phyloP scores from a whole-genome alignment of 2,888 invertebrate species.

The Ophioninae sp. region DNA sequence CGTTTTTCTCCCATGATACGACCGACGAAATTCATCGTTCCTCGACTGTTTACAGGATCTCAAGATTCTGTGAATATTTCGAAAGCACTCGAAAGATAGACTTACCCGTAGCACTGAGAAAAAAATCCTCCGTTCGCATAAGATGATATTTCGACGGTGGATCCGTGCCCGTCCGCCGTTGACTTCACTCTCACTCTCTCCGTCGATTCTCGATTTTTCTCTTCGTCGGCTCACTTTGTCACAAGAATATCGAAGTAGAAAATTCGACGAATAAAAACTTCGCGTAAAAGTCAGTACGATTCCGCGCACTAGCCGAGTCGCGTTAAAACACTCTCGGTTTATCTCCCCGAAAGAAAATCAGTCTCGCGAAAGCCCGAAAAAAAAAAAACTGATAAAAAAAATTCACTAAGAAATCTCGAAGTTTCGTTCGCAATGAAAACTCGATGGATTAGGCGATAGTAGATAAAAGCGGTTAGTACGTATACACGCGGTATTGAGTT shows the following conservation, averaged over 20 bases:
- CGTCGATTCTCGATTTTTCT: background rate
- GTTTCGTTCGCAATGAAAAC: background rate
- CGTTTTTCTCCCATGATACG: conserved; percentile 6
- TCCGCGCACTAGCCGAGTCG: too few species aligned
- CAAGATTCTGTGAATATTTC: background rate
- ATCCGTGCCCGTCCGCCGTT: background rate
- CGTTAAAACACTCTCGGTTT: too few species aligned
- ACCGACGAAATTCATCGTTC: background rate
- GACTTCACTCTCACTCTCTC: conserved; percentile 18
- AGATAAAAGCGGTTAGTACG: background rate
- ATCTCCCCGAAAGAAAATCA: too few species aligned
- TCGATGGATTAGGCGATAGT: conserved; percentile 23
- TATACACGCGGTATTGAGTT: conserved; percentile 1
- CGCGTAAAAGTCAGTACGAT: too few species aligned
- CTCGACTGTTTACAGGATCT: background rate
- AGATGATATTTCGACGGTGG: background rate
- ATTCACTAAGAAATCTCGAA: conserved; percentile 25
- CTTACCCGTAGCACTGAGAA: conserved; percentile 26
- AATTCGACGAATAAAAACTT: too few species aligned
- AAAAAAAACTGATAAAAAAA: conserved; percentile 33
- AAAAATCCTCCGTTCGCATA: conserved; percentile 27
- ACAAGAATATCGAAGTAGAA: too few species aligned
- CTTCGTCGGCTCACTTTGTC: background rate
- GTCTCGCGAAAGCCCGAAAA: background rate
- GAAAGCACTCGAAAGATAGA: background rate